These are phyloP conservation scores for Zaprionus davidi DNA, from an alignment of 1,140 invertebrate species.

Conservation along the genomic window DNA sequence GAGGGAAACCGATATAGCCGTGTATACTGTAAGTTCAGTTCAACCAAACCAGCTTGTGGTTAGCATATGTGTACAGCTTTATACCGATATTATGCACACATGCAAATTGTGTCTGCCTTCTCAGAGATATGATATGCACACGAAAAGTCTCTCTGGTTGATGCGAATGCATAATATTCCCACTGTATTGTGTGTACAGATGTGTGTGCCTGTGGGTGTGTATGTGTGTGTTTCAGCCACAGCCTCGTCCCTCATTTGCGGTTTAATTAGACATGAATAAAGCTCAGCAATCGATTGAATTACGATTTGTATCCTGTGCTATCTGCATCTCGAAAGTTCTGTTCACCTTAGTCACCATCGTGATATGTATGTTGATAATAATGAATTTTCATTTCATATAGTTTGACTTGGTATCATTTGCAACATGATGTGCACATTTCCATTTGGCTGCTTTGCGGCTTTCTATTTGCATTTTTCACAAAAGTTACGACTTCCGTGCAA, in stretches of 20 bases:
- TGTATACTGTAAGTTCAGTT: not conserved
- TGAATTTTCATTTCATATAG: not conserved
- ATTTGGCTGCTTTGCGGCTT: not conserved
- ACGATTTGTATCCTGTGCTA: not conserved
- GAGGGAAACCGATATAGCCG: not conserved
- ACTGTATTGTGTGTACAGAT: not conserved
- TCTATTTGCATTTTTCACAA: not conserved
- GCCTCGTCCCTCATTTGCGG: not conserved
- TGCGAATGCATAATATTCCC: slow-evolving; percentile 1
- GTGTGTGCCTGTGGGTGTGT: not conserved
- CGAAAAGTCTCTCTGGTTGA: not conserved
- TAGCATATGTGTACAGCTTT: not conserved
- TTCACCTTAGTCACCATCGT: not conserved
- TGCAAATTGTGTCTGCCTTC: slow-evolving; percentile 2
- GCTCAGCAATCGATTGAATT: slow-evolving; percentile 1
- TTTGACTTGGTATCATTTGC: not conserved
- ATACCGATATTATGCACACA: not conserved
- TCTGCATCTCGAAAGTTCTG: not conserved
- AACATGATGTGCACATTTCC: slow-evolving; percentile 2
- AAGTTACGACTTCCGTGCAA: not conserved
- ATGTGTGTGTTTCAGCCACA: not conserved
- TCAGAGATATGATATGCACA: not conserved
- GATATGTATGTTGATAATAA: not conserved
- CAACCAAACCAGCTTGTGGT: not conserved
- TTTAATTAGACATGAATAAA: slow-evolving; percentile 7